These are phyloP conservation scores for Limnodromus scolopaceus DNA, from an alignment of 2,797 vertebrate species.

Conservation along the genomic window DNA sequence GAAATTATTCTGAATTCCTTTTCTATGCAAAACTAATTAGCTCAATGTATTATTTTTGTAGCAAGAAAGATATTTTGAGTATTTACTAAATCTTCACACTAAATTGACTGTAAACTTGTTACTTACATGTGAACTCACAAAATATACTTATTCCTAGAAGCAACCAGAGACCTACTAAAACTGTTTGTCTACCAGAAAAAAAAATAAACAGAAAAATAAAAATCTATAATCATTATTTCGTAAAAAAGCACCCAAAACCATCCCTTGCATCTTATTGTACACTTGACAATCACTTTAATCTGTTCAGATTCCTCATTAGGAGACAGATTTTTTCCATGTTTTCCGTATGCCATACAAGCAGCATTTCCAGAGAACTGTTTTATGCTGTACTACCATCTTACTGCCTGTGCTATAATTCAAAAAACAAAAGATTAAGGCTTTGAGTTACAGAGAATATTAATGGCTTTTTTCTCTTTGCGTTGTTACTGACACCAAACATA, in stretches of 20 bases:
- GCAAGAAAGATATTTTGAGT: background rate
- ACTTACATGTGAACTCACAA: background rate
- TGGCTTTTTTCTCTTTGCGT: background rate
- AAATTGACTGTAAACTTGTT: background rate
- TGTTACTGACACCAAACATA: background rate
- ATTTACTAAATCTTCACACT: conserved; percentile 6
- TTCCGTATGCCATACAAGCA: background rate
- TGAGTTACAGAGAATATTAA: background rate
- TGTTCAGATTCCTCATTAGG: background rate
- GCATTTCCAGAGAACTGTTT: background rate
- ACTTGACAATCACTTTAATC: background rate
- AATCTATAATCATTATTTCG: background rate
- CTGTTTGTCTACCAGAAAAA: background rate
- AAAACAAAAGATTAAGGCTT: background rate
- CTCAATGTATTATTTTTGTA: background rate
- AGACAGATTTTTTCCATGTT: background rate
- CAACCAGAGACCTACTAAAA: background rate
- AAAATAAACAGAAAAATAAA: background rate
- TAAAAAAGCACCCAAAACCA: background rate
- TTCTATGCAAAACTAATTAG: background rate
- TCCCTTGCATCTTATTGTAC: background rate
- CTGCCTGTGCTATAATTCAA: background rate
- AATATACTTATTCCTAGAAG: background rate
- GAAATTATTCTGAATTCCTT: background rate
- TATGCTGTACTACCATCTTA: background rate